A percentile compares a stretch with the other conserved stretches of the same genome.
Conservation (phyloP, 2,797 vertebrate species). For the Xenops minutus region DNA sequence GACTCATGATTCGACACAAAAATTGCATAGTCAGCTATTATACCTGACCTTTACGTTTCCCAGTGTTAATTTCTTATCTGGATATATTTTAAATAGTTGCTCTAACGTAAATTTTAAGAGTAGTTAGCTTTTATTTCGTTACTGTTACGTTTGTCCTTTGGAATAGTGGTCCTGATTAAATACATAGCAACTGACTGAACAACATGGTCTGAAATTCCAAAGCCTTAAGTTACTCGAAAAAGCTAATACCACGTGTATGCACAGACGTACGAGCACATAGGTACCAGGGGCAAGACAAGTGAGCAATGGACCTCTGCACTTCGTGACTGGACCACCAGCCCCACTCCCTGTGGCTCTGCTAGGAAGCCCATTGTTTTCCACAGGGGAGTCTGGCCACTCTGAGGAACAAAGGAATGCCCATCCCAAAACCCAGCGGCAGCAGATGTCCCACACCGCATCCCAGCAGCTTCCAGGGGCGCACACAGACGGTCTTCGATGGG, state of each 20-base stretch:
- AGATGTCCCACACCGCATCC: neutral
- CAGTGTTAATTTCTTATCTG: neutral
- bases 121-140: neutral
- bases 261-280: fast-evolving
- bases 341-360: neutral
- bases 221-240: neutral
- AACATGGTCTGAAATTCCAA: neutral
- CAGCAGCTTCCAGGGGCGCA: neutral
- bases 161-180: neutral
- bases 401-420: constrained; percentile 43
- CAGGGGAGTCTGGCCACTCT: neutral
- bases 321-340: neutral
- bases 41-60: neutral
- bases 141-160: neutral
- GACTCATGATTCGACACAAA: constrained; percentile 42
- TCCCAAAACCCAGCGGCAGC: constrained; percentile 1
- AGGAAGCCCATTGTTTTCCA: neutral
- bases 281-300: fast-evolving
- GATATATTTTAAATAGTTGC: neutral
- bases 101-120: neutral
- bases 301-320: fast-evolving
- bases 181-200: neutral
- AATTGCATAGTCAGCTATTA: neutral
- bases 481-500: neutral
- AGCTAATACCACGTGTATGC: neutral